Conservation (phyloP, 1,140 invertebrate genomes). For the Oncopodura yosiiana region DNA sequence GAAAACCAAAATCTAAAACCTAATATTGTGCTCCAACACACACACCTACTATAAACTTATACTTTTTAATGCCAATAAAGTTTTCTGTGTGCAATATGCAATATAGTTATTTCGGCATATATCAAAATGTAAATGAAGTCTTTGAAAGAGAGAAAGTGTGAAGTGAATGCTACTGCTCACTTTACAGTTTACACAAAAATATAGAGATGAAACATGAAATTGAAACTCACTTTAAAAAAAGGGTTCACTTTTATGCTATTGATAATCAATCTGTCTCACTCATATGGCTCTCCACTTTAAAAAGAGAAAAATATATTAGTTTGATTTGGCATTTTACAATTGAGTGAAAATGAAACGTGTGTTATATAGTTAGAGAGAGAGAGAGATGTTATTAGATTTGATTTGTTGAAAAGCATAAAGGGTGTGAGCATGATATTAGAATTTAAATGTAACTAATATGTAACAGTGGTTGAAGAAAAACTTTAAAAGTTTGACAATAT, state of each 20-base stretch:
- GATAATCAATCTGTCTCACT: slow-evolving; percentile 17
- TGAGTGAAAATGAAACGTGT: neutral
- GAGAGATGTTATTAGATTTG: too few species aligned
- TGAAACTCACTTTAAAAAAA: too few species aligned
- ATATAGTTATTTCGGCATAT: too few species aligned
- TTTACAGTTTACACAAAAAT: neutral
- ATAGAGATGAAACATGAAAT: too few species aligned
- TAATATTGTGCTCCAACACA: neutral
- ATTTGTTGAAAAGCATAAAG: too few species aligned
- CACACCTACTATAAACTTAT: neutral
- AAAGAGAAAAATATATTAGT: too few species aligned
- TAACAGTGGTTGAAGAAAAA: too few species aligned
- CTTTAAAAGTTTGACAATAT: too few species aligned
- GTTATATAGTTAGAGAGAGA: neutral
- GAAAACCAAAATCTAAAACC: neutral
- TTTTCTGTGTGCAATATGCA: neutral
- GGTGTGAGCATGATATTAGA: too few species aligned
- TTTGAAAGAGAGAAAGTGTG: neutral
- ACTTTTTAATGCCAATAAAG: neutral
- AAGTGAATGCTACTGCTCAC: neutral
- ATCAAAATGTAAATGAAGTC: too few species aligned
- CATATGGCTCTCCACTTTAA: slow-evolving; percentile 14
- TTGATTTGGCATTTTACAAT: neutral
- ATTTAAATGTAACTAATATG: too few species aligned
- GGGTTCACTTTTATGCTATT: too few species aligned